Base-by-base conservation (phyloP, 2,113 vertebrate genomes). In the Calypte anna region DNA sequence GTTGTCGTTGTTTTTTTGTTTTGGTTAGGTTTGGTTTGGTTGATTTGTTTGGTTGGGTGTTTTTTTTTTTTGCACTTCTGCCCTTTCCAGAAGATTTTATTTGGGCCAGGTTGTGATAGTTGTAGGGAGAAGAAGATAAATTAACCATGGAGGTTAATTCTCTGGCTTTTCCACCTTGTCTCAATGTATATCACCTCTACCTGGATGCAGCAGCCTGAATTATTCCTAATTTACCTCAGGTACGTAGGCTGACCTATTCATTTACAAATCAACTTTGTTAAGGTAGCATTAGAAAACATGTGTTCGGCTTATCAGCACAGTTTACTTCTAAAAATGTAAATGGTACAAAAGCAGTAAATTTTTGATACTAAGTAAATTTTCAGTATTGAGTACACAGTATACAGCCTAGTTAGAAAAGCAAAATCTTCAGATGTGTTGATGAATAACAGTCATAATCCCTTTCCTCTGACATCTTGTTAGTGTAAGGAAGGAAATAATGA, bases 401-500 rank as follows among this genome's bases (percentile, higher is more conserved):
- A 59, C 7, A 30, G 43, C 17, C 22, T 66, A 67, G 30, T 38
- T 79, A 62, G 50, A 82, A 83, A 77, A 33, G 27, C 9, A 83
- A 73, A 82, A 44, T 51, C 25, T 59, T 33, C 38, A 6, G 3
- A 28, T 38, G 7, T 27, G 31, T 58, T 46, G 27, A 55, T 2
- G 7, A 40, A 38, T 21, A 64, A 22, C 4, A 58, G 44, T 30
- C 6, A 20, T 18, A 43, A 17, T 4, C 7, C 5, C 12, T 78
- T 53, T 64, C n/a, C 7, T 72, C 18, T 72, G 40, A 51, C 33
- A 85, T 30, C 12, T 54, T 44, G 15, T 51, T 64, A 58, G 30
- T 82, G 27, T 55, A 59, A 88, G 77, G 82, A 96, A 92, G 57
- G 50, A 93, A 94, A 67, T 84, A 96, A 94, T 94, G 59, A 85